Evolutionary conservation across 2,797 vertebrate species (phyloP), one percentile per base, ranked within the genome.

Genomic region (Tympanoctomys barrerae): DNA sequence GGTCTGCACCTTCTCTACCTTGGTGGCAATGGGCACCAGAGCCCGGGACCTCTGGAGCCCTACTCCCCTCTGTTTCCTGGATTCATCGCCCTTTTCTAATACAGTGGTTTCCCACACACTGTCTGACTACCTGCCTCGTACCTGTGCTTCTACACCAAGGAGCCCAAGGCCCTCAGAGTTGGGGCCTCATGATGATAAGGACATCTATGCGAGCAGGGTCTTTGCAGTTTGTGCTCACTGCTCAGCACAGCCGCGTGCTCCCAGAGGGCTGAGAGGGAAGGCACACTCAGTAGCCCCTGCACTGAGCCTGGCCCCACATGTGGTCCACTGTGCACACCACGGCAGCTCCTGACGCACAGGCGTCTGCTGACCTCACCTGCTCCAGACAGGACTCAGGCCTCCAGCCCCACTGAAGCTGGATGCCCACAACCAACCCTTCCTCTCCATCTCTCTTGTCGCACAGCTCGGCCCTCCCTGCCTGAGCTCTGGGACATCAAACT

Each of bases 351-450:
- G 46, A 10, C 2, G 18, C n/a, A 18, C 73, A 14, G 46, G 4
- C 3, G 4, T 4, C 1, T 70, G 42, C 4, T 26, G 8, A 36
- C 33, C 1, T 0, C 12, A n/a, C 62, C 54, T 61, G 52, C 31
- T 2, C 5, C 52, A 36, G 57, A 33, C 1, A 12, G 54, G 39
- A 54, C 28, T 21, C 71, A 33, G 68, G 22, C 24, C 28, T 5
- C 31, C 12, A n/a, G 83, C 46, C 4, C 18, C 36, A 18, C 3
- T 22, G 62, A 36, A 16, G 19, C n/a, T 52, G 46, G 16, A 0
- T 0, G 2, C 0, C 8, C 1, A 18, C 26, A 9, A 26, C 2
- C 33, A 14, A 42, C 0, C 70, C 42, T 33, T 62, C 59, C 64
- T 61, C 73, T 33, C 19, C 21, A 2, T 26, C 62, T 22, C 28